Conservation (phyloP, 2,888 invertebrate genomes). For the Fragum fragum region DNA sequence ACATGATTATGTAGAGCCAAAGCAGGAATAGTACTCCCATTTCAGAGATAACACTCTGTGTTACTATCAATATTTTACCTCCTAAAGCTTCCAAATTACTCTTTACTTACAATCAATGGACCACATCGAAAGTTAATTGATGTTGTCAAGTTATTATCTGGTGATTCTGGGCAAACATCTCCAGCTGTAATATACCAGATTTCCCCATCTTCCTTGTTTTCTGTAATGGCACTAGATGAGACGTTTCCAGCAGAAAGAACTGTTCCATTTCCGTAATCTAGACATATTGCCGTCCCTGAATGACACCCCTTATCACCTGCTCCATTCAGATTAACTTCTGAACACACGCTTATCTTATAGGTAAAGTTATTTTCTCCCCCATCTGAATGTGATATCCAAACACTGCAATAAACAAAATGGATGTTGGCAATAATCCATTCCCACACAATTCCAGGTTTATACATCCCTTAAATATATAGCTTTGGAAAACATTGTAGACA, state of each 20-base stretch:
- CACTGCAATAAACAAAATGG: background rate
- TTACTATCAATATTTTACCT: too few relatives aligned
- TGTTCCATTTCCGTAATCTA: slow-evolving; percentile 61
- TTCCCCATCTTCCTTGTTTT: slow-evolving; percentile 67
- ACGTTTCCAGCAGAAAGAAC: slow-evolving; percentile 69
- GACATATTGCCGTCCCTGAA: slow-evolving; percentile 69
- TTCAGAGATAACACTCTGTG: too few relatives aligned
- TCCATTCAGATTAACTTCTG: slow-evolving; percentile 54
- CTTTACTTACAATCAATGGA: slow-evolving; percentile 72
- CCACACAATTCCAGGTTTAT: background rate
- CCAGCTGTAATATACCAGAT: slow-evolving; percentile 68
- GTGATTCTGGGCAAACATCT: slow-evolving; percentile 64
- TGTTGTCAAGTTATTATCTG: slow-evolving; percentile 63
- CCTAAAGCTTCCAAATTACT: too few relatives aligned
- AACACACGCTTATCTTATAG: slow-evolving; percentile 76
- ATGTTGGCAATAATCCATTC: background rate
- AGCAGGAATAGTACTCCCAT: too few relatives aligned
- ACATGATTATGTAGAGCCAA: too few relatives aligned
- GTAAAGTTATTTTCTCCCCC: slow-evolving; percentile 64
- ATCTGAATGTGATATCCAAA: slow-evolving; percentile 71
- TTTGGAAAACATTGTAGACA: too few relatives aligned
- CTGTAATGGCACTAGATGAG: slow-evolving; percentile 19
- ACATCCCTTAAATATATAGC: too few relatives aligned
- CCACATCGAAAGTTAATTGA: slow-evolving; percentile 81
- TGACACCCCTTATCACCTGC: slow-evolving; percentile 61